Base-by-base conservation (phyloP, 1,140 invertebrate genomes). In the Tribolium castaneum region DNA sequence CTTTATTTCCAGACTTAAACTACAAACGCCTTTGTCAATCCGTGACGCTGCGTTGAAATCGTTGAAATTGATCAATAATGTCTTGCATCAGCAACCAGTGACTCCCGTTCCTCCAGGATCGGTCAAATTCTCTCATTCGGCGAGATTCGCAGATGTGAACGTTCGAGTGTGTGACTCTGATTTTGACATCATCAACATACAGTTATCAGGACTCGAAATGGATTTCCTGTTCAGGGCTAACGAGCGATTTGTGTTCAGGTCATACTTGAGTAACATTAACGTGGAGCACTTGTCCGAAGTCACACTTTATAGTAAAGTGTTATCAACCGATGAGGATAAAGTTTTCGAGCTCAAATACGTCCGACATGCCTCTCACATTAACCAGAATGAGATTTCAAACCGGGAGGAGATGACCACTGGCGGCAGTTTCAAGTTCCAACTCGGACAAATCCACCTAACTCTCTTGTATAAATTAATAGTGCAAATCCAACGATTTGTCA, bases 181-280 rank as follows among this genome's bases (percentile, higher is more conserved):
- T 79, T 88, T 91, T 35, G 91, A 93, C 80, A 88, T 95, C 51
- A 87, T 94, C 62, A 90, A 93, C 80, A 87, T 94, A 9, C 90
- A 91, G 62, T 84, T 92, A 39, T 81, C 85, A 73, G 91, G 92
- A 0, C 82, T 95, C n/a, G 93, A 95, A 86, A 91, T 92, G 80
- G 91, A 93, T 88, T 93, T 92, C 83, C 89, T 94, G 71, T 93
- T 94, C 83, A 92, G 94, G 86, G 93, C 93, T n/a, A 93, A 95
- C 83, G 93, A 95, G 80, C 89, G 93, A 80, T 93, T 94, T 87
- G 92, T 94, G 22, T 89, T 96, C 76, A 89, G 93, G 76, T 89
- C 90, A 45, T 92, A 92, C 83, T 86, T 95, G 0, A 90, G 90
- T 54, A 90, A 90, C 12, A 84, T 95, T 10, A 88, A 89, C 12